Evolutionary conservation across 2,888 invertebrate species (phyloP).

Genomic region (Heliconius aoede): DNA sequence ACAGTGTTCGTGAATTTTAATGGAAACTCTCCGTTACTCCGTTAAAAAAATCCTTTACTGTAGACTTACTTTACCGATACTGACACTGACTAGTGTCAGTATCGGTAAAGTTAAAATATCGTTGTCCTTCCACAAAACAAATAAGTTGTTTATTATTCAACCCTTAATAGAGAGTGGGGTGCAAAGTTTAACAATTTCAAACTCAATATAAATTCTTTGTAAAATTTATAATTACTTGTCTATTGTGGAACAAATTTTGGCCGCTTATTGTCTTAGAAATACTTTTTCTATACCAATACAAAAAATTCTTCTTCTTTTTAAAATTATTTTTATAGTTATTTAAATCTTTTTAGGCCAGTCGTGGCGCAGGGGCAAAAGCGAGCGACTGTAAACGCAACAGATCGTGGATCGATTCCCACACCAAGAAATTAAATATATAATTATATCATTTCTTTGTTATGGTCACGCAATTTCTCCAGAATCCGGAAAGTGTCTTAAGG

Average conservation of each 20-base stretch:
- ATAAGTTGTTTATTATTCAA: constrained; percentile 19
- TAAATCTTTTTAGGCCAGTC: background rate
- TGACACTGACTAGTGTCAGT: constrained; percentile 20
- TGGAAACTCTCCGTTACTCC: too few relatives aligned
- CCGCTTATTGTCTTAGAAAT: background rate
- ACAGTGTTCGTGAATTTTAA: too few relatives aligned
- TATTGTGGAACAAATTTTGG: constrained; percentile 1
- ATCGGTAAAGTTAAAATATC: background rate
- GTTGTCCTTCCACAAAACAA: background rate
- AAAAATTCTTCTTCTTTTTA: background rate
- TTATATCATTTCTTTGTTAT: too few relatives aligned
- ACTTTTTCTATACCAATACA: background rate
- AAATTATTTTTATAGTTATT: background rate
- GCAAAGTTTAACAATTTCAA: constrained; percentile 11
- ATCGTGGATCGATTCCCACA: too few relatives aligned
- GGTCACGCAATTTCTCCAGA: too few relatives aligned
- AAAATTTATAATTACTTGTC: constrained; percentile 26
- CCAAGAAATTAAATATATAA: too few relatives aligned
- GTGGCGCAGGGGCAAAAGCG: too few relatives aligned
- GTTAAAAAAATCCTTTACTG: too few relatives aligned
- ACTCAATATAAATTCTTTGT: constrained; percentile 31
- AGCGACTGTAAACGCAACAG: too few relatives aligned
- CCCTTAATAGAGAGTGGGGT: constrained; percentile 25
- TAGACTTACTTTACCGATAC: background rate
- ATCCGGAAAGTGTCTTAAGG: too few relatives aligned